Percentiles rank a stretch among this genome's conserved stretches.
These are phyloP conservation scores for Cottus gobio DNA, from an alignment of 2,113 vertebrate genomes.

Conservation along the genomic window DNA sequence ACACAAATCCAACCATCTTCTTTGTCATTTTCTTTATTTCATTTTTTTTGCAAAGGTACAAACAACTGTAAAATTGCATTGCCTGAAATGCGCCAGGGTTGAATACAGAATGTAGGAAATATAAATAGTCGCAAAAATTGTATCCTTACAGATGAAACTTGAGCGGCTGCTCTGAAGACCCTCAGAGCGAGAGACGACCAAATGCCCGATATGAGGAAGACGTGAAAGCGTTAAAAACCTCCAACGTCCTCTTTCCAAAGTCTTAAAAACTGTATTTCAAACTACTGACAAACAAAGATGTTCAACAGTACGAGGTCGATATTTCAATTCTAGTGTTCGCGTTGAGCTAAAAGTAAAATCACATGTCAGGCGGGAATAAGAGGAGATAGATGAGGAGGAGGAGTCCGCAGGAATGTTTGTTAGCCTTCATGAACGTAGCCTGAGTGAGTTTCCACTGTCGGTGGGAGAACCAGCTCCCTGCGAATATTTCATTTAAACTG, in stretches of 20 bases:
- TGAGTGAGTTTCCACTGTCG: slow-evolving; percentile 15
- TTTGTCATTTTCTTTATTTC: slow-evolving; percentile 74
- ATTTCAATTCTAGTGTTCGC: neutral
- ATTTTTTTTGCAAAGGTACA: slow-evolving; percentile 81
- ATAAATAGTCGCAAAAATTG: slow-evolving; percentile 81
- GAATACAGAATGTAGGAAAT: slow-evolving; percentile 82
- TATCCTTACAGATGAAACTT: slow-evolving; percentile 47
- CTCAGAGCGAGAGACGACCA: no score
- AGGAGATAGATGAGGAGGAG: neutral
- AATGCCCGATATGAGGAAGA: no score
- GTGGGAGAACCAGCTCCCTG: slow-evolving; percentile 64
- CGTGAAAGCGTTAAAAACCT: slow-evolving; percentile 78
- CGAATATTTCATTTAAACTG: neutral
- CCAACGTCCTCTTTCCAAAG: slow-evolving; percentile 57
- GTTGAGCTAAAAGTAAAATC: neutral
- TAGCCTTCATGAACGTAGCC: slow-evolving; percentile 18
- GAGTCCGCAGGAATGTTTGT: slow-evolving; percentile 30
- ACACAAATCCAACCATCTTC: slow-evolving; percentile 59
- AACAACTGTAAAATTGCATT: slow-evolving; percentile 82
- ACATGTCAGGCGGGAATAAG: neutral
- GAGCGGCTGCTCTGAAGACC: no score
- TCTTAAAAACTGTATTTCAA: slow-evolving; percentile 57
- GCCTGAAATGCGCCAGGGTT: slow-evolving; percentile 78
- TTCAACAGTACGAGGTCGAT: slow-evolving; percentile 7
- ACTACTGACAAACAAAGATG: slow-evolving; percentile 9